phyloP scores from a whole-genome alignment of 2,113 vertebrate genomes.

The Thunnus maccoyii region DNA sequence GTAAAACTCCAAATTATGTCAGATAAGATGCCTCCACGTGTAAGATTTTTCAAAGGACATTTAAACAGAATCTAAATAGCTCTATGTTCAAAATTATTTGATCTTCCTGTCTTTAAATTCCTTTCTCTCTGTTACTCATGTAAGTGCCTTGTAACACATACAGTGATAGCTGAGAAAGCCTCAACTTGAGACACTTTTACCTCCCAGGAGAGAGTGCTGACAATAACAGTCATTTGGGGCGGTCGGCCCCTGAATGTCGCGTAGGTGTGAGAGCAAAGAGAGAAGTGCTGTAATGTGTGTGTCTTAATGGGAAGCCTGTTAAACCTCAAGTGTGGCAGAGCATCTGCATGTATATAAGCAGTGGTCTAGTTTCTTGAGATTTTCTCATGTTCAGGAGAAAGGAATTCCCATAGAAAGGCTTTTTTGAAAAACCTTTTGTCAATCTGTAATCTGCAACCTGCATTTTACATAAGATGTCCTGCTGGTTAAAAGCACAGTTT shows the following conservation, averaged over 20 bases:
- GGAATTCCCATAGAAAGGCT: neutral
- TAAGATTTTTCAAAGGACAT: neutral
- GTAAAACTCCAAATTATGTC: conserved; percentile 33
- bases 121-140: neutral
- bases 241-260: conserved; percentile 42
- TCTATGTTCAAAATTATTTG: conserved; percentile 23
- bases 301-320: conserved; percentile 56
- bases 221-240: conserved; percentile 59
- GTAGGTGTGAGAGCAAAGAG: conserved; percentile 38
- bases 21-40: conserved; percentile 19
- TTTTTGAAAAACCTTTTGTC: conserved; percentile 17
- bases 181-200: conserved; percentile 42
- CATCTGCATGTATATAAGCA: conserved; percentile 36
- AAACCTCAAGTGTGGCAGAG: conserved; percentile 30
- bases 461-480: conserved; percentile 1
- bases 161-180: conserved; percentile 36
- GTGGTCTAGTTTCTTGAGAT: conserved; percentile 1
- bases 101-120: conserved; percentile 14
- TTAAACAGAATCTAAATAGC: conserved; percentile 34
- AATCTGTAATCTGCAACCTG: conserved; percentile 7
- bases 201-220: conserved; percentile 61
- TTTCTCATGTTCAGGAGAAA: neutral
- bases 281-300: conserved; percentile 32
- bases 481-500: neutral
- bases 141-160: conserved; percentile 28